phyloP scores from a whole-genome alignment of 1,140 invertebrate genomes.

The Oreohelix idahoensis region DNA sequence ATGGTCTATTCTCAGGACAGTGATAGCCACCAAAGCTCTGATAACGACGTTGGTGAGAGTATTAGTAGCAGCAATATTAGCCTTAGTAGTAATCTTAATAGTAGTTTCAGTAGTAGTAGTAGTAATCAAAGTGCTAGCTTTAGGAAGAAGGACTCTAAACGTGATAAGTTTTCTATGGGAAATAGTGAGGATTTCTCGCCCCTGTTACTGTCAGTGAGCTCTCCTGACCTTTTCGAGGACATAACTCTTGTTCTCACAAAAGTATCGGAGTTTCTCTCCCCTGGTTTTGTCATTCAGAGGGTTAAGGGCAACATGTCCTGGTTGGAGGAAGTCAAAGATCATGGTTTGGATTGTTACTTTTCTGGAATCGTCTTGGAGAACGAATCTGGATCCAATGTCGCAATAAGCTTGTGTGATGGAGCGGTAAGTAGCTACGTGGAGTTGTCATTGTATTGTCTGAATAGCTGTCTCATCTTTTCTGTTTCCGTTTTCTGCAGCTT shows the following conservation, averaged over 20 bases:
- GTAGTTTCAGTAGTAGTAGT: not conserved
- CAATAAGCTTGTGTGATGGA: conserved; percentile 83
- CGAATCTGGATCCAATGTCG: conserved; percentile 76
- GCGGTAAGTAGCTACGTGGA: conserved; percentile 78
- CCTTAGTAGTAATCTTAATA: not conserved
- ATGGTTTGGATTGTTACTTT: conserved; percentile 78
- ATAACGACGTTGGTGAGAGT: not conserved
- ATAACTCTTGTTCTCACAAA: conserved; percentile 30
- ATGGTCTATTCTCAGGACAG: not conserved
- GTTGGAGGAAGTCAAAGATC: conserved; percentile 45
- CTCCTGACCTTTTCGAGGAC: conserved; percentile 38
- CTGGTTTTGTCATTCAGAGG: conserved; percentile 52
- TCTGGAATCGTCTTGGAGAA: conserved; percentile 81
- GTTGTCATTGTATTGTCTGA: no score
- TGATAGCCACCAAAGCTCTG: not conserved
- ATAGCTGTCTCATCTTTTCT: no score
- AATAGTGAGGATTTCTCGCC: not conserved
- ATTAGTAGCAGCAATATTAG: not conserved
- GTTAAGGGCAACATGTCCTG: conserved; percentile 49
- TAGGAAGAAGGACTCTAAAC: not conserved
- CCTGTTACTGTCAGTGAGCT: conserved; percentile 5
- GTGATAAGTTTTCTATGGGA: not conserved
- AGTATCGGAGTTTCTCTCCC: conserved; percentile 50
- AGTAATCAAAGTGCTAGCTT: not conserved
- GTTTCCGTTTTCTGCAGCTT: no score